These are phyloP conservation scores for Cochlearius cochlearius DNA, from an alignment of 2,113 vertebrate genomes.

Conservation along the genomic window DNA sequence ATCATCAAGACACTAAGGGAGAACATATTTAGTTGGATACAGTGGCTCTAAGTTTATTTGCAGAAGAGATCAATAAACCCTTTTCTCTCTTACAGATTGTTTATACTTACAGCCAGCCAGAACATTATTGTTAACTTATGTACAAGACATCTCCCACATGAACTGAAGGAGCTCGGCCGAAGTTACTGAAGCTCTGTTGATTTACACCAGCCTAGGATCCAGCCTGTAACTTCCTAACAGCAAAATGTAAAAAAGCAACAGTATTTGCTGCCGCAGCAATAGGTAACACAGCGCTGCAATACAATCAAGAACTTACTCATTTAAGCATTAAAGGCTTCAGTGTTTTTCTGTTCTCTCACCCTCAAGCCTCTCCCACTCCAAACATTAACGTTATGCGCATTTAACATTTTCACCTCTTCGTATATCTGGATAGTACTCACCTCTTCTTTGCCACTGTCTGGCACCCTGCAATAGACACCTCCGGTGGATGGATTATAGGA, in stretches of 20 bases:
- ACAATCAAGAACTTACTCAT: neutral
- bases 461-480: conserved; percentile 88
- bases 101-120: neutral
- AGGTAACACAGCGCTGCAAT: neutral
- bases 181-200: neutral
- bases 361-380: neutral
- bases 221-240: neutral
- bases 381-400: neutral
- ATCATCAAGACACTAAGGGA: neutral
- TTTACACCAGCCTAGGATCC: neutral
- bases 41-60: neutral
- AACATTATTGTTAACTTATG: neutral
- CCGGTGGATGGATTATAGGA: conserved; percentile 90
- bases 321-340: neutral
- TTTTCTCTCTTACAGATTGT: neutral
- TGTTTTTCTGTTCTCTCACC: neutral
- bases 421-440: conserved; percentile 68
- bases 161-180: neutral
- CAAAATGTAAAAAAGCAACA: neutral
- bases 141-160: neutral
- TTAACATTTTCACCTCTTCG: neutral
- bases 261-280: neutral
- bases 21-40: neutral
- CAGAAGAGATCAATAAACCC: neutral
- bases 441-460: conserved; percentile 89